Conservation (phyloP, 2,797 vertebrate species). For the Nasua narica region DNA sequence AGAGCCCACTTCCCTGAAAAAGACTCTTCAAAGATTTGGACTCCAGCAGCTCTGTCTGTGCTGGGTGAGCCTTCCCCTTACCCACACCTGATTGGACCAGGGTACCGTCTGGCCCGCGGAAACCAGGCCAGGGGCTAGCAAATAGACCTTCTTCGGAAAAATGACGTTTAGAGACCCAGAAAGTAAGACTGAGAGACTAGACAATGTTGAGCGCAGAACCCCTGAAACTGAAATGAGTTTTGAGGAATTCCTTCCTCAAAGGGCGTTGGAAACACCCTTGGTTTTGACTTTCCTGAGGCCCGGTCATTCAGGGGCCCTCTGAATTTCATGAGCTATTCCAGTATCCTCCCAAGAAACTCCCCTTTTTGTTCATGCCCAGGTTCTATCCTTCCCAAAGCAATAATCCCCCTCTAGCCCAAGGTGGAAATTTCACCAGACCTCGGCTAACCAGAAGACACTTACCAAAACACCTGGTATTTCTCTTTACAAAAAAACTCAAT, state of each 20-base stretch:
- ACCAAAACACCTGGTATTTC: background rate
- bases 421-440: background rate
- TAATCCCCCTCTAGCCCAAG: background rate
- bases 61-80: background rate
- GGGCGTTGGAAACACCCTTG: background rate
- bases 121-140: background rate
- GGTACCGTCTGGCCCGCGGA: background rate
- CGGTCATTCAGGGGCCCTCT: background rate
- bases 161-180: background rate
- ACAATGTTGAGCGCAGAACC: background rate
- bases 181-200: background rate
- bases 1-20: background rate
- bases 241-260: background rate
- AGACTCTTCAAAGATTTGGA: background rate
- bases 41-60: accelerated
- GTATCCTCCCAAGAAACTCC: background rate
- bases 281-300: background rate
- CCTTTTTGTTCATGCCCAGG: accelerated
- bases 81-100: background rate
- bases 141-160: background rate
- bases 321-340: background rate
- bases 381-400: background rate
- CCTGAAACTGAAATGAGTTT: background rate
- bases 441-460: background rate
- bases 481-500: background rate